These are phyloP conservation scores for Mormoops blainvillei DNA, from an alignment of 2,113 vertebrate species.

Conservation along the genomic window DNA sequence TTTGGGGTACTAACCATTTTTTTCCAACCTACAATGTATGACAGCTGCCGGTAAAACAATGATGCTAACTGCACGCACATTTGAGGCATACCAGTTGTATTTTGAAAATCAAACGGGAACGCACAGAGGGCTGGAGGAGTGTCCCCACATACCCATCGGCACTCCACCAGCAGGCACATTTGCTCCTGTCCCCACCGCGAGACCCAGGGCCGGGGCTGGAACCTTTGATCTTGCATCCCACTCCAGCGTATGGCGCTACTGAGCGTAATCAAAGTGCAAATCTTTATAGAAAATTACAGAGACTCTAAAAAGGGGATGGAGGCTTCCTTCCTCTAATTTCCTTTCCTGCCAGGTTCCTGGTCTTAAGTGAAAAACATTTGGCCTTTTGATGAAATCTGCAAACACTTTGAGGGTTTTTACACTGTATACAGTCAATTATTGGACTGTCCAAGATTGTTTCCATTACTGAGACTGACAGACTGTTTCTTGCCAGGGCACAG, in stretches of 20 bases:
- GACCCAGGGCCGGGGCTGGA: slow-evolving; percentile 3
- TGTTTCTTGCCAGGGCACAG: not conserved
- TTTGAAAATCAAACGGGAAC: not conserved
- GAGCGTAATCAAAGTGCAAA: slow-evolving; percentile 75
- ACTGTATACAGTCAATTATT: slow-evolving; percentile 56
- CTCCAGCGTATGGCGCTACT: slow-evolving; percentile 73
- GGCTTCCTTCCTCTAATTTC: slow-evolving; percentile 69
- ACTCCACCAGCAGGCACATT: slow-evolving; percentile 42
- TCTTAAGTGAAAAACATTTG: slow-evolving; percentile 70
- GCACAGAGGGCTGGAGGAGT: not conserved
- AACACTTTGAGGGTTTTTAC: slow-evolving; percentile 69
- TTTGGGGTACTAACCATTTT: not conserved
- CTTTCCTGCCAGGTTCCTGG: slow-evolving; percentile 58
- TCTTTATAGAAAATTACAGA: slow-evolving; percentile 79
- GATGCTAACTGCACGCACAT: not conserved
- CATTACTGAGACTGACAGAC: slow-evolving; percentile 45
- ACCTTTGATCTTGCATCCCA: slow-evolving; percentile 70
- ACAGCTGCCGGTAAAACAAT: not conserved
- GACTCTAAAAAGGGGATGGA: slow-evolving; percentile 35
- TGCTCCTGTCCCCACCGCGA: not conserved
- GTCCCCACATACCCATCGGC: slow-evolving; percentile 19
- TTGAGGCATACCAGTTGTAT: not conserved
- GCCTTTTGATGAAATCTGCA: slow-evolving; percentile 74
- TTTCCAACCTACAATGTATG: not conserved
- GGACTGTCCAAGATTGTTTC: slow-evolving; percentile 43